phyloP scores from a whole-genome alignment of 2,888 invertebrate genomes.

The Tricholauxania praeusta region DNA sequence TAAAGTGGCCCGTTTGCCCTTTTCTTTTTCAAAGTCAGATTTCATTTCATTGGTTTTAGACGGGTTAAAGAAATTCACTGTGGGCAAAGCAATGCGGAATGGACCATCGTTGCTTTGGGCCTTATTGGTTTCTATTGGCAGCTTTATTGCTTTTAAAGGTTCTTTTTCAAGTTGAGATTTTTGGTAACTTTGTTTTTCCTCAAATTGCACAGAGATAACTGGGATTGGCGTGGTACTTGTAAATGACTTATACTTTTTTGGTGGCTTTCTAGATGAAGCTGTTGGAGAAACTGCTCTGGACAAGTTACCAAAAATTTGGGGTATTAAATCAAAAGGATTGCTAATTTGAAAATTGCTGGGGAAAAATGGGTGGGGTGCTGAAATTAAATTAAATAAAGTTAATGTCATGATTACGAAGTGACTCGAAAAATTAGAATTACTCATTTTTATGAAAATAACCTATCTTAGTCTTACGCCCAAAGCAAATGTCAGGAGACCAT shows the following conservation, averaged over 20 bases:
- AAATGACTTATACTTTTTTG: constrained; percentile 48
- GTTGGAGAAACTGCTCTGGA: constrained; percentile 50
- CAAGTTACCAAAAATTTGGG: constrained; percentile 58
- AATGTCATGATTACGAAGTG: not conserved
- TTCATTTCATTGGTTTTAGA: constrained; percentile 2
- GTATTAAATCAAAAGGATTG: constrained; percentile 55
- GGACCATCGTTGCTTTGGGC: constrained; percentile 53
- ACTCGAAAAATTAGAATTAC: not conserved
- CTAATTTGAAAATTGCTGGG: constrained; percentile 25
- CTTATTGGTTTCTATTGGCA: constrained; percentile 16
- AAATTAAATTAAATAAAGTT: constrained; percentile 21
- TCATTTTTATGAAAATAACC: no score
- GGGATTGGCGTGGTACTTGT: constrained; percentile 1
- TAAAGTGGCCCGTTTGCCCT: constrained; percentile 53
- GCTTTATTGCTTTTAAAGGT: not conserved
- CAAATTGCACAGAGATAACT: constrained; percentile 19
- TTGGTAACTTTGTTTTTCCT: constrained; percentile 42
- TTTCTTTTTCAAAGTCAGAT: constrained; percentile 62
- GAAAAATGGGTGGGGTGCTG: constrained; percentile 41
- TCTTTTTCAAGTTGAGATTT: constrained; percentile 34
- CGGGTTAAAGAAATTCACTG: constrained; percentile 51
- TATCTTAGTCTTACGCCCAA: no score
- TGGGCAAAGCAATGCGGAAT: constrained; percentile 61
- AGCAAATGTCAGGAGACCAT: no score
- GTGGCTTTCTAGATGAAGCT: constrained; percentile 45